phyloP scores from a whole-genome alignment of 2,888 invertebrate genomes.

The Encarsia formosa region DNA sequence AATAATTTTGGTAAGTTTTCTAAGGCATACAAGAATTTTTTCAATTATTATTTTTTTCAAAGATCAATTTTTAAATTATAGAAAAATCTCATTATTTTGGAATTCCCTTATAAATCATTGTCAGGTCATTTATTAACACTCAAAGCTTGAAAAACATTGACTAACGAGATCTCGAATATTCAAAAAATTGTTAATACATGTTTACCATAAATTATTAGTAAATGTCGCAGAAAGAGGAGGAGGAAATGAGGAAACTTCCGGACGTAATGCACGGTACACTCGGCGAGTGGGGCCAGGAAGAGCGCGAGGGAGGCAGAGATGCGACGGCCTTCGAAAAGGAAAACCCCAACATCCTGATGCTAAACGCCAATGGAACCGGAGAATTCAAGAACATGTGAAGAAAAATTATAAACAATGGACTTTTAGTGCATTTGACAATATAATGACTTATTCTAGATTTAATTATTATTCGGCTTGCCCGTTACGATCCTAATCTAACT shows the following conservation, averaged over 20 bases:
- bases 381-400: slow-evolving; percentile 72
- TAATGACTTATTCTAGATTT: no score
- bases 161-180: slow-evolving; percentile 7
- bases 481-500: no score
- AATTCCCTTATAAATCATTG: no score
- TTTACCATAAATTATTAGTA: slow-evolving; percentile 42
- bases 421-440: no score
- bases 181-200: slow-evolving; percentile 19
- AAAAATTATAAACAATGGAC: no score
- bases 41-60: no score
- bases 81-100: no score
- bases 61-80: no score
- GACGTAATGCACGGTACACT: slow-evolving; percentile 70
- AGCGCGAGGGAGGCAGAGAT: slow-evolving; percentile 61
- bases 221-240: slow-evolving; percentile 65
- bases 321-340: slow-evolving; percentile 75
- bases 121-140: slow-evolving; percentile 1
- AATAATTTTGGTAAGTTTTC: no score
- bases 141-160: neutral
- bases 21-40: no score
- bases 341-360: slow-evolving; percentile 72
- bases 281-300: slow-evolving; percentile 71
- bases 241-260: slow-evolving; percentile 62
- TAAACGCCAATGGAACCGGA: slow-evolving; percentile 63
- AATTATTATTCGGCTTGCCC: no score